These are phyloP conservation scores for Nymphalis c-album DNA, from an alignment of 2,888 invertebrate genomes.

Conservation along the genomic window DNA sequence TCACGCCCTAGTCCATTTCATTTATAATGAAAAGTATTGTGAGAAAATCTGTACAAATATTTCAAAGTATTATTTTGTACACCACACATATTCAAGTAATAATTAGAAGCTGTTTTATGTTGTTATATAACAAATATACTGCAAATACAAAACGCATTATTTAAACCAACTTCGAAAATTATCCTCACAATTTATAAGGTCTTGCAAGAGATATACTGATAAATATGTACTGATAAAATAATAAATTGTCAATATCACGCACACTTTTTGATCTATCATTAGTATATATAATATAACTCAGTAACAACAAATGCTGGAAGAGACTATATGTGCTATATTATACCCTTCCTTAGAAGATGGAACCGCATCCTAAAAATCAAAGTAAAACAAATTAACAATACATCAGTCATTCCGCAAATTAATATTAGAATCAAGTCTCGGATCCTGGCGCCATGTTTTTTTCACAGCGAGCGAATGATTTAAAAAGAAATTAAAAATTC, in stretches of 20 bases:
- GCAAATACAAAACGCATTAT: no score
- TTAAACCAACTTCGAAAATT: no score
- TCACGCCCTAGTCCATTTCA: conserved; percentile 53
- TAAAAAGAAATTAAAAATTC: conserved; percentile 48
- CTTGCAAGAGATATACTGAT: no score
- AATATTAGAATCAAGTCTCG: conserved; percentile 37
- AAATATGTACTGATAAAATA: no score
- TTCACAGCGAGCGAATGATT: conserved; percentile 31
- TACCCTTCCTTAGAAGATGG: neutral
- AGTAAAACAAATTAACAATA: conserved; percentile 37
- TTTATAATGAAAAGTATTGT: conserved; percentile 13
- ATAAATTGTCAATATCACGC: no score
- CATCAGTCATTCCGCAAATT: conserved; percentile 42
- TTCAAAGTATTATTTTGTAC: neutral
- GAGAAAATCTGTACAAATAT: neutral
- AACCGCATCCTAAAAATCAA: conserved; percentile 20
- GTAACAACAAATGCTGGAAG: neutral
- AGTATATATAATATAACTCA: neutral
- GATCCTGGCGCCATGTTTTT: conserved; percentile 61
- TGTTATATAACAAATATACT: no score
- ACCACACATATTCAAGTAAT: neutral
- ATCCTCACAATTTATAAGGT: no score
- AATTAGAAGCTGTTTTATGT: neutral
- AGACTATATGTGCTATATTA: neutral
- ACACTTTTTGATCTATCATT: neutral